phyloP scores from a whole-genome alignment of 2,113 vertebrate genomes.

The Anguilla rostrata region DNA sequence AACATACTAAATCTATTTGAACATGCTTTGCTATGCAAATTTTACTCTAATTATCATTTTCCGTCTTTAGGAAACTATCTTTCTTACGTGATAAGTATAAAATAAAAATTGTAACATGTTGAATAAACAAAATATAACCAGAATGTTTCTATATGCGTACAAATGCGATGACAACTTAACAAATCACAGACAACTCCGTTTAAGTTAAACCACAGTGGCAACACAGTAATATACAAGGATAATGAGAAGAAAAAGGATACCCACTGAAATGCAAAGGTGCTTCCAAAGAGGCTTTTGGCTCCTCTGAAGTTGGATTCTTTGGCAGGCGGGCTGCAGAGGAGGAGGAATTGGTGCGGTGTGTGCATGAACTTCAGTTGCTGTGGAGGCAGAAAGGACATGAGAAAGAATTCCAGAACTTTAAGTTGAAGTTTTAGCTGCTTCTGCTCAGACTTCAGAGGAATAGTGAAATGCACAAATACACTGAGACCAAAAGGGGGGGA shows the following conservation, averaged over 20 bases:
- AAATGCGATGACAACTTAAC: too few species aligned
- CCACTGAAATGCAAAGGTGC: conserved; percentile 92
- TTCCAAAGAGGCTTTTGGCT: conserved; percentile 88
- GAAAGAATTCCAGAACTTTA: neutral
- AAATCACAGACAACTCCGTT: too few species aligned
- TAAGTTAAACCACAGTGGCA: too few species aligned
- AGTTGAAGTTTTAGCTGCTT: neutral
- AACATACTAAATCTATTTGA: too few species aligned
- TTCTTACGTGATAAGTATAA: too few species aligned
- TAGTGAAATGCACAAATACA: neutral
- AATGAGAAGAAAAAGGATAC: conserved; percentile 44
- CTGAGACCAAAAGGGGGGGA: neutral
- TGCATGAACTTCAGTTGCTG: conserved; percentile 94
- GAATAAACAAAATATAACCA: too few species aligned
- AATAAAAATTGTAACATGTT: too few species aligned
- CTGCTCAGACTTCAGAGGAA: neutral
- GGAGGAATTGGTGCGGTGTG: conserved; percentile 87
- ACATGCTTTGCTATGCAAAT: too few species aligned
- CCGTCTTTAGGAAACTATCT: too few species aligned
- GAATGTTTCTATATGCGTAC: too few species aligned
- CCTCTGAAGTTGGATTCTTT: conserved; percentile 92
- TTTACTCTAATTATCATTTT: too few species aligned
- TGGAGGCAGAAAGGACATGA: conserved; percentile 38
- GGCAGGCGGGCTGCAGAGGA: conserved; percentile 91
- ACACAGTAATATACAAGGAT: neutral